Evolutionary conservation across 2,888 invertebrate species (phyloP).

Genomic region (Amphimallon solstitiale): DNA sequence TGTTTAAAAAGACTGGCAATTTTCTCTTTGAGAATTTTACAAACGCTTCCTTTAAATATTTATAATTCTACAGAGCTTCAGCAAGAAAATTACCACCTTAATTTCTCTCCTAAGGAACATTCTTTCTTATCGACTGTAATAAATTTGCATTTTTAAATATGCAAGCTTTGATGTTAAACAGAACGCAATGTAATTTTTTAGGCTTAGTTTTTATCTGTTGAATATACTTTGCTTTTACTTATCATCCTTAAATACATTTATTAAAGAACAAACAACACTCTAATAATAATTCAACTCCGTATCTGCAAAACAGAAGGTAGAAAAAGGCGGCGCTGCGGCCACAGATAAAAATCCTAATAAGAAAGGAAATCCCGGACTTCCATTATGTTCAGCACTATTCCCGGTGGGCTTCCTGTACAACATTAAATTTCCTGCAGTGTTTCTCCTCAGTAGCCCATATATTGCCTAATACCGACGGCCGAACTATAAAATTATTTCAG

Average conservation of each 20-base stretch:
- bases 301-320: neutral
- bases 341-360: neutral
- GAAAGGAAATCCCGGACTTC: slow-evolving; percentile 10
- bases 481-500: slow-evolving; percentile 26
- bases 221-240: neutral
- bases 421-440: slow-evolving; percentile 18
- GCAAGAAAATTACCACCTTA: too few relatives aligned
- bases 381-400: slow-evolving; percentile 5
- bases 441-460: neutral
- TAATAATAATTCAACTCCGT: slow-evolving; percentile 4
- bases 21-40: too few relatives aligned
- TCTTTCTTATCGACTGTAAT: too few relatives aligned
- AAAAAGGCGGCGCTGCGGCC: neutral
- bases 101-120: too few relatives aligned
- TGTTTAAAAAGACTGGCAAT: too few relatives aligned
- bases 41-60: too few relatives aligned
- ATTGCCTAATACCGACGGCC: slow-evolving; percentile 8
- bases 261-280: slow-evolving; percentile 6
- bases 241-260: slow-evolving; percentile 10
- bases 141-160: too few relatives aligned
- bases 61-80: too few relatives aligned
- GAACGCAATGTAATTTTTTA: too few relatives aligned
- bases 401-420: slow-evolving; percentile 8
- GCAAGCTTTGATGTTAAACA: too few relatives aligned
- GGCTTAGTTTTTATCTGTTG: too few relatives aligned